Base-by-base conservation (phyloP, 2,797 vertebrate genomes). In the Parambassis ranga region DNA sequence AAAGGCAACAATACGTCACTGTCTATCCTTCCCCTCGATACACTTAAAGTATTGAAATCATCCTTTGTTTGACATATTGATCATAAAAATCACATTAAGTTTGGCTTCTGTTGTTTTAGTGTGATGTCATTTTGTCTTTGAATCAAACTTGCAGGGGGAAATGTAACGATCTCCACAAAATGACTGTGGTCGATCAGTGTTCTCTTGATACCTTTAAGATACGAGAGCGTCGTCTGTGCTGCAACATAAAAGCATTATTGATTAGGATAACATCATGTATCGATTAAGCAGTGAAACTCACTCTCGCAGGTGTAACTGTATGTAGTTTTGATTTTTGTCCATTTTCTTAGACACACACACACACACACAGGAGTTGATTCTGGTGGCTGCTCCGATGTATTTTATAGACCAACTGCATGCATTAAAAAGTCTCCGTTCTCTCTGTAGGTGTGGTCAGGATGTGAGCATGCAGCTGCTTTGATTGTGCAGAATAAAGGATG, bases 401-500 rank as follows among this genome's bases (percentile, higher is more conserved):
- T 38, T 16, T 18, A 10, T 33, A 6, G 10, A 51, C 32, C 1
- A 2, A 6, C 57, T 7, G 16, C 30, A 10, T 32, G 8, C 23
- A 61, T n/a, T 28, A 20, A n/a, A 31, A 23, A 14, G 3, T 13
- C 3, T 23, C 13, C 5, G 35, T 37, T n/a, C 10, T 47, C 3
- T 46, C 10, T 3, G 14, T 14, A 35, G 33, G 37, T 55, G 33
- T 39, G 44, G 31, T 55, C 41, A 20, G 65, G 57, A 53, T 51
- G 53, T 14, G n/a, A 46, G 61, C 19, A 1, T 33, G 20, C 9
- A 30, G 48, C 47, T 26, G 48, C 75, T 75, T 69, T 76, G 56
- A 80, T 67, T 67, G 48, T 41, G 41, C 13, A 19, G 48, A 61
- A 65, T 70, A 60, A 69, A 77, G 58, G 51, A 69, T 65, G 62